Conservation (phyloP, 2,888 invertebrate genomes). For the Drosophila neotestacea region DNA sequence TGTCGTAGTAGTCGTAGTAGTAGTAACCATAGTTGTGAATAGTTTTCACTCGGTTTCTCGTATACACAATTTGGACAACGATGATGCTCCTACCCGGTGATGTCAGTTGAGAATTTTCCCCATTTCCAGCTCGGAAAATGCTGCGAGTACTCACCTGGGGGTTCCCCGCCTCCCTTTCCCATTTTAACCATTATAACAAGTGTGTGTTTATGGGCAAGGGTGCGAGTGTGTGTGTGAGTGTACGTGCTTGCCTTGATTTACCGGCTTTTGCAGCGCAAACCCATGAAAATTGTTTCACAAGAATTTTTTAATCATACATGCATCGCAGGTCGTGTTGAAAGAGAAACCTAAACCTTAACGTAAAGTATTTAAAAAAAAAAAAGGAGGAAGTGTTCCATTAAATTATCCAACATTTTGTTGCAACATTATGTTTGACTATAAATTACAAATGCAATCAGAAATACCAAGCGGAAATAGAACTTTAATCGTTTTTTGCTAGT, state of each 20-base stretch:
- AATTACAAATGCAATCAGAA: conserved; percentile 6
- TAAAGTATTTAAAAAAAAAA: conserved; percentile 69
- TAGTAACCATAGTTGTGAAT: conserved; percentile 43
- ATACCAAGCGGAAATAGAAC: conserved; percentile 9
- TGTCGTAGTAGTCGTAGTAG: conserved; percentile 28
- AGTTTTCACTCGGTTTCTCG: conserved; percentile 49
- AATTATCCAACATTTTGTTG: conserved; percentile 44
- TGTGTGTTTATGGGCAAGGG: conserved; percentile 30
- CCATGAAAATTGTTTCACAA: conserved; percentile 71
- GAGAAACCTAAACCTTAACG: conserved; percentile 14
- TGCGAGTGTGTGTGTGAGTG: conserved; percentile 33
- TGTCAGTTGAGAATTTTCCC: conserved; percentile 30
- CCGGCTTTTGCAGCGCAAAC: conserved; percentile 63
- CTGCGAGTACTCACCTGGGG: conserved; percentile 11
- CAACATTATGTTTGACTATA: conserved; percentile 8
- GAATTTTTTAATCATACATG: conserved; percentile 77
- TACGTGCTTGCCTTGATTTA: conserved; percentile 60
- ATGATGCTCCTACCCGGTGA: conserved; percentile 7
- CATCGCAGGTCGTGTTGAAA: conserved; percentile 29
- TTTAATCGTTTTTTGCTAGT: neutral
- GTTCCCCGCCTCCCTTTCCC: neutral
- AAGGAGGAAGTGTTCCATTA: conserved; percentile 25
- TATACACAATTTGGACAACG: conserved; percentile 67
- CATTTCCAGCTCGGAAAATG: conserved; percentile 44
- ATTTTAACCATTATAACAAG: conserved; percentile 20